Conservation (phyloP, 2,888 invertebrate species). For the Nycteola revayana region DNA sequence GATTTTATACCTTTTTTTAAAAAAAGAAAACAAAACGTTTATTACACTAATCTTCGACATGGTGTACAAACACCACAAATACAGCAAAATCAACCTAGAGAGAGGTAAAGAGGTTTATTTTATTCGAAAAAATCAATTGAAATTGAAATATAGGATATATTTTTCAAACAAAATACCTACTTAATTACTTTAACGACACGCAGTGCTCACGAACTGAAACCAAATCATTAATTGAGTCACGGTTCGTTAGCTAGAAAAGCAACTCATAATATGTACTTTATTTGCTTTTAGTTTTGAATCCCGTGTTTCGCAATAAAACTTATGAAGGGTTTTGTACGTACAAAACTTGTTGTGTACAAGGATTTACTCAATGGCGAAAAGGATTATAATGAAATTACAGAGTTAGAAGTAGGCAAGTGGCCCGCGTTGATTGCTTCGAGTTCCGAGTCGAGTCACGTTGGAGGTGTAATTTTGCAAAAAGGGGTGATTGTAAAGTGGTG, state of each 20-base stretch:
- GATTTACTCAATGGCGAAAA: slow-evolving; percentile 38
- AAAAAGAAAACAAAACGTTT: no score
- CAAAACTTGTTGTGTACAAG: slow-evolving; percentile 27
- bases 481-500: slow-evolving; percentile 65
- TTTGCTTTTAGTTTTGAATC: slow-evolving; percentile 28
- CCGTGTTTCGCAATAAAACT: slow-evolving; percentile 22
- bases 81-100: no score
- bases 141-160: neutral
- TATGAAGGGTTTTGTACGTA: slow-evolving; percentile 21
- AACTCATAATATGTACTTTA: slow-evolving; percentile 29
- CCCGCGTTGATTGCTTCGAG: slow-evolving; percentile 29
- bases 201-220: slow-evolving; percentile 14
- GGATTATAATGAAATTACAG: slow-evolving; percentile 47
- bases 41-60: no score
- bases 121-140: no score
- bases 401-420: slow-evolving; percentile 36
- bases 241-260: slow-evolving; percentile 36
- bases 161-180: neutral
- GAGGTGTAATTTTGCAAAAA: slow-evolving; percentile 65
- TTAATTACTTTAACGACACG: neutral
- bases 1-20: no score
- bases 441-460: slow-evolving; percentile 59
- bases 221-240: slow-evolving; percentile 33
- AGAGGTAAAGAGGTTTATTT: no score
- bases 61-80: no score